These are phyloP conservation scores for Branchellion lobata DNA, from an alignment of 2,888 invertebrate species.

Conservation along the genomic window DNA sequence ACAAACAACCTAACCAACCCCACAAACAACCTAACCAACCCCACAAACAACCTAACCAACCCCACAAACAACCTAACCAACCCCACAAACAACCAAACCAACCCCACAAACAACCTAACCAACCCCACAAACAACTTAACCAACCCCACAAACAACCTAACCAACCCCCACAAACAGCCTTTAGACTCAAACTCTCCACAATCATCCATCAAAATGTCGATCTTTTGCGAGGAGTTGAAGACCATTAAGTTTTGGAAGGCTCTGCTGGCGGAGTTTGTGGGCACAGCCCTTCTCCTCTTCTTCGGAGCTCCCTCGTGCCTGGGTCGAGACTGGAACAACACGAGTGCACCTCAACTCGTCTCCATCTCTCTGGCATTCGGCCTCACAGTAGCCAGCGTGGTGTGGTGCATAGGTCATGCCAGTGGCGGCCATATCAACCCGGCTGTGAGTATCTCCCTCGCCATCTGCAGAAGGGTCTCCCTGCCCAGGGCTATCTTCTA, in stretches of 20 bases:
- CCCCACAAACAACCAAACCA: too few species aligned
- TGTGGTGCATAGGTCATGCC: conserved; percentile 61
- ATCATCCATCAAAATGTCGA: conserved; percentile 30
- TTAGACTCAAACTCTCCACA: too few species aligned
- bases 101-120: too few species aligned
- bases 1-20: too few species aligned
- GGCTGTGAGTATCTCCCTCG: conserved; percentile 57
- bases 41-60: too few species aligned
- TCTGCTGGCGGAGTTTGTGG: conserved; percentile 61
- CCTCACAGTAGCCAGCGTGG: conserved; percentile 58
- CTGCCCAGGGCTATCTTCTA: conserved; percentile 31
- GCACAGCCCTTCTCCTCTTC: conserved; percentile 59
- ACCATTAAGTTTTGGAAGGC: conserved; percentile 58
- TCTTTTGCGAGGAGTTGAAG: conserved; percentile 32
- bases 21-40: too few species aligned
- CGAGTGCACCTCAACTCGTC: conserved; percentile 12
- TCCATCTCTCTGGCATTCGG: conserved; percentile 57
- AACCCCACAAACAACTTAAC: too few species aligned
- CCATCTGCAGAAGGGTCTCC: conserved; percentile 34
- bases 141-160: too few species aligned
- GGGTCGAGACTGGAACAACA: conserved; percentile 11
- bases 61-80: too few species aligned
- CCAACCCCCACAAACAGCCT: too few species aligned
- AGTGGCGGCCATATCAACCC: conserved; percentile 63
- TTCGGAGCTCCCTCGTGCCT: conserved; percentile 59